Base-by-base conservation (phyloP, 2,113 vertebrate species). In the Tachuris rubrigastra region DNA sequence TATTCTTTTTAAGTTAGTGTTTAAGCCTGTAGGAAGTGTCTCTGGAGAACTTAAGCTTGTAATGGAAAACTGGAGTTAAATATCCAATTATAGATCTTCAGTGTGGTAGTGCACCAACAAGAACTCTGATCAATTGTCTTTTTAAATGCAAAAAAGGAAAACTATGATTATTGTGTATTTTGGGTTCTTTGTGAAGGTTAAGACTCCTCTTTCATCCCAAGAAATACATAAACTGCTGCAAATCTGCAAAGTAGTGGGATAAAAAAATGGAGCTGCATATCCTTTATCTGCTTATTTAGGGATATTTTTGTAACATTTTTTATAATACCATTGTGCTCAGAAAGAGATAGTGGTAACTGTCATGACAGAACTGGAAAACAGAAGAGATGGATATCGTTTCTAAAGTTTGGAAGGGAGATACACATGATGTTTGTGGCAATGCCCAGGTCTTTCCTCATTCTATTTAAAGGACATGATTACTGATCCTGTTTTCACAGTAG, bases 401-500 rank as follows among this genome's bases (percentile, higher is more conserved):
- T 89, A 12, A 77, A 72, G 33, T 60, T 72, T 41, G 21, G 44
- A 25, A 66, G 60, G 44, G 31, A 83, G 74, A 46, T 42, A 75
- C 72, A n/a, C 56, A 74, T 83, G 78, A 65, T 91, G 86, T 65
- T 69, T 86, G 68, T 93, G 82, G 74, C 52, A 52, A 23, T 37
- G 80, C 76, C 81, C 47, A 44, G n/a, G 65, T 72, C 89, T 95
- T 89, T 67, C 80, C 69, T 90, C 31, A 5, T 77, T 68, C 88
- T 97, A 87, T 95, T 96, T 95, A 95, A 91, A 91, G 91, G 76
- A 44, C 60, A 78, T 85, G 80, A 87, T 92, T 85, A 50, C 91
- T 78, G 95, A 92, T 92, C 52, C 60, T 91, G 56, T 92, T 91
- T 95, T 89, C 9, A 4, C 77, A 65, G 76, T 55, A 81, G 69